Base-by-base conservation (phyloP, 1,140 invertebrate genomes). In the Penaeus indicus region DNA sequence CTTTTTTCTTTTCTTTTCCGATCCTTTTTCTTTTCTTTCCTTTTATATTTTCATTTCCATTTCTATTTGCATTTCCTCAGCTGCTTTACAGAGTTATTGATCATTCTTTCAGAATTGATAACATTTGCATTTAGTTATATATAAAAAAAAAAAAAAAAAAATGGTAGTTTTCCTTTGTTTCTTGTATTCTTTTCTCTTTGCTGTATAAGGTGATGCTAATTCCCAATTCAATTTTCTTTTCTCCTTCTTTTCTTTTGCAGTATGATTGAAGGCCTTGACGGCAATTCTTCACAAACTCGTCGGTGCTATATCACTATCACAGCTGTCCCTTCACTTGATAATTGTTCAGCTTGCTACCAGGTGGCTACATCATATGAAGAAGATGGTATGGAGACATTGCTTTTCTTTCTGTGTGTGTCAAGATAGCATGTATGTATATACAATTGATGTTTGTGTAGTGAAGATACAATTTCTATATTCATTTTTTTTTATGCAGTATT, bases 281-380 rank as follows among this genome's bases (percentile, higher is more conserved):
- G 81, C 19, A 82, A 91, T 72, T 91, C 91, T 32, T 92, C 92
- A 77, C 93, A 94, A 89, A 92, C 93, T 64, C 93, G 94, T 88
- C 94, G 94, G 91, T 95, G 94, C 94, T 94, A 93, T 78, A 90
- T 94, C 38, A 94, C 93, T 22, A 92, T 94, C 32, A 94, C 94
- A 22, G 93, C 94, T 18, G 92, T 93, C 75, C 95, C 95, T 69
- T 94, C 95, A 79, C 92, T 95, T 61, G 93, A 94, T 77, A 94
- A 94, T 88, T 96, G 95, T 91, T 92, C 93, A 69, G 94, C 95
- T 90, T 95, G 94, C 92, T 92, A 93, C 79, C 94, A 93, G 87
- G 93, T 95, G 27, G 94, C 94, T 77, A 93, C 94, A 61, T 94
- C 94, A 10, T 95, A 95, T 85, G 93, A 94, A 91, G 94, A 95